Percentiles rank a stretch among this genome's conserved stretches.
Evolutionary conservation across 1,140 invertebrate genomes (phyloP).

Genomic region (Catajapyx aquilonaris): DNA sequence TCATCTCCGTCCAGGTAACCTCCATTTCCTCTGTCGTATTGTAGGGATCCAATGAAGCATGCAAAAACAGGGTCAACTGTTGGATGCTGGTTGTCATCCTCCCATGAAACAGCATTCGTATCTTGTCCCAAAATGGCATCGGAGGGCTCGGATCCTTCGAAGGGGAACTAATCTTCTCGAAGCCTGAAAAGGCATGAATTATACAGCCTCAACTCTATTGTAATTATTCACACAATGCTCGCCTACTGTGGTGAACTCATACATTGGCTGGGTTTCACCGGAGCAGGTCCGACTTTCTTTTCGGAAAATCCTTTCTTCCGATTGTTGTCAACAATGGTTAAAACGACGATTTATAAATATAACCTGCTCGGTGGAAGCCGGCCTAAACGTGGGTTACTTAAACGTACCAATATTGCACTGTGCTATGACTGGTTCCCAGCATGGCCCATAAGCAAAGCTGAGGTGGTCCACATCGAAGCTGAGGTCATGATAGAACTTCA

Average conservation of each 20-base stretch:
- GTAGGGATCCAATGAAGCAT: slow-evolving; percentile 91
- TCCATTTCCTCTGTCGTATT: slow-evolving; percentile 99
- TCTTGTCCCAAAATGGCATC: slow-evolving; percentile 94
- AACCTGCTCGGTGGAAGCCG: no score
- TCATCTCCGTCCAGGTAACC: slow-evolving; percentile 74
- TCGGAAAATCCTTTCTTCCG: no score
- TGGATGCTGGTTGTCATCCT: slow-evolving; percentile 66
- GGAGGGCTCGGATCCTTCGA: slow-evolving; percentile 84
- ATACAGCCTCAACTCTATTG: slow-evolving; percentile 14
- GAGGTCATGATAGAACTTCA: slow-evolving; percentile 98
- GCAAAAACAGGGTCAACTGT: slow-evolving; percentile 68
- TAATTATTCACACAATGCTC: background rate
- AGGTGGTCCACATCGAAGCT: slow-evolving; percentile 76
- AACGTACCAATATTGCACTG: slow-evolving; percentile 72
- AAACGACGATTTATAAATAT: no score
- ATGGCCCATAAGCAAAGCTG: slow-evolving; percentile 86
- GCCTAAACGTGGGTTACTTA: background rate
- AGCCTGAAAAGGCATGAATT: slow-evolving; percentile 35
- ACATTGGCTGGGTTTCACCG: no score
- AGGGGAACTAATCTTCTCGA: slow-evolving; percentile 62
- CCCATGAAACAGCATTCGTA: slow-evolving; percentile 78
- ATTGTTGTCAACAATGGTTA: no score
- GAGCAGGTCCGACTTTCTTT: no score
- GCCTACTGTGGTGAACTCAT: no score
- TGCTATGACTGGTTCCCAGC: slow-evolving; percentile 95